Conservation (phyloP, 2,113 vertebrate genomes). For the Apeltes quadracus region DNA sequence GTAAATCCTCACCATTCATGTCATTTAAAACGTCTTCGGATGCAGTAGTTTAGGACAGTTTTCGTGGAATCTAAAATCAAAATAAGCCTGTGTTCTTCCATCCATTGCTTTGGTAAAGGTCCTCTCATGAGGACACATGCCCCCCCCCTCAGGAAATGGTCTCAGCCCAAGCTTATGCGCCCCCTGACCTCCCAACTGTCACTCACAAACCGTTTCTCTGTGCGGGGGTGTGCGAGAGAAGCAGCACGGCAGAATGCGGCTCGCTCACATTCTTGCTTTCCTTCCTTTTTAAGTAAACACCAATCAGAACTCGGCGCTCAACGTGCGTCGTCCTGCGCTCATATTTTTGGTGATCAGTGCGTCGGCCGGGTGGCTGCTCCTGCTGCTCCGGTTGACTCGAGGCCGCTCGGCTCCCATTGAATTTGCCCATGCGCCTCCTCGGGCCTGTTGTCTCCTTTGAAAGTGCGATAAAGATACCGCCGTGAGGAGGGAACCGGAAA, state of each 20-base stretch:
- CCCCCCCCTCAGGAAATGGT: too few relatives aligned
- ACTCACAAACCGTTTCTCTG: not conserved
- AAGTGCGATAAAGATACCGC: conserved; percentile 26
- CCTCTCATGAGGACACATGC: too few relatives aligned
- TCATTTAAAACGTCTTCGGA: too few relatives aligned
- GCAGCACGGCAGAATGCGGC: conserved; percentile 53
- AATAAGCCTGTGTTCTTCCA: too few relatives aligned
- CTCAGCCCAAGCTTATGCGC: too few relatives aligned
- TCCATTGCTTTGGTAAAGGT: too few relatives aligned
- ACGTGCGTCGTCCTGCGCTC: conserved; percentile 24
- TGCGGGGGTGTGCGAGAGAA: conserved; percentile 4
- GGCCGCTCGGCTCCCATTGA: not conserved
- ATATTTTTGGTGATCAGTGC: conserved; percentile 13
- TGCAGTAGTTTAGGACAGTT: too few relatives aligned
- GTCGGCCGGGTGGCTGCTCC: not conserved
- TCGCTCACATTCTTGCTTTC: conserved; percentile 56
- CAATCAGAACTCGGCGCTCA: conserved; percentile 25
- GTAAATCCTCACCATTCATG: not conserved
- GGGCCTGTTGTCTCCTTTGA: not conserved
- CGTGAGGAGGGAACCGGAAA: conserved; percentile 60
- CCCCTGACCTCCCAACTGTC: not conserved
- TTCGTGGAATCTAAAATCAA: too few relatives aligned
- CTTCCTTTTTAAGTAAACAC: too few relatives aligned
- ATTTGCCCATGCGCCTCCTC: not conserved
- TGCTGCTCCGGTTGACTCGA: not conserved